phyloP scores from a whole-genome alignment of 2,797 vertebrate genomes.

The Bovichtus diacanthus region DNA sequence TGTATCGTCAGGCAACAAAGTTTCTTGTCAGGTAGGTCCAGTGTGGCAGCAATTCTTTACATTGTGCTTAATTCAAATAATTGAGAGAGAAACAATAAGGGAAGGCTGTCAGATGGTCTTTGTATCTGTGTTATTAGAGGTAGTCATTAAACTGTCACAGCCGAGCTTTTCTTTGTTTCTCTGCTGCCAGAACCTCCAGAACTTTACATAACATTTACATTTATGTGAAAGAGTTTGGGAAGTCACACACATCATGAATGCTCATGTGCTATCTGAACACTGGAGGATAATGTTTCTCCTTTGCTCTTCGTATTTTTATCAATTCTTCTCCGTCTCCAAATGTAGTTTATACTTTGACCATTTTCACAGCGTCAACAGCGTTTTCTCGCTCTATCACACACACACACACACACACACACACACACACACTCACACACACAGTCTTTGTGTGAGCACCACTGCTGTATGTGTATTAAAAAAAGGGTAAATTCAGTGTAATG shows the following conservation, averaged over 20 bases:
- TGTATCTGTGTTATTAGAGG: constrained; percentile 24
- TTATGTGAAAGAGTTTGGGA: too few species aligned
- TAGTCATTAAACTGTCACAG: constrained; percentile 41
- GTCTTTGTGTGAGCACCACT: constrained; percentile 9
- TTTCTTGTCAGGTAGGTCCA: background rate
- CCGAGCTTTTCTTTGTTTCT: constrained; percentile 15
- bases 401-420: background rate
- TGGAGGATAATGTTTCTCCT: background rate
- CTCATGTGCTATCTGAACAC: background rate
- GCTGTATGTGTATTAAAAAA: constrained; percentile 28
- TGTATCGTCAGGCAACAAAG: background rate
- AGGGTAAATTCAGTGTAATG: constrained; percentile 25
- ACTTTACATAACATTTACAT: too few species aligned
- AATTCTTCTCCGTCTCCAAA: background rate
- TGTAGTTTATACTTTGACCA: constrained; percentile 8
- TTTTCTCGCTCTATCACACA: background rate
- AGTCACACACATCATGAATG: background rate
- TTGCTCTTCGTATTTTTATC: constrained; percentile 9
- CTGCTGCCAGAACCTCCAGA: constrained; percentile 21
- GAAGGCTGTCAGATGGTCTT: constrained; percentile 19
- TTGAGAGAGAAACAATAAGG: constrained; percentile 20
- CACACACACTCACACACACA: background rate
- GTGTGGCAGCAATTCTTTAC: background rate
- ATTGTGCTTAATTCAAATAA: constrained; percentile 22
- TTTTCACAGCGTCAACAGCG: background rate